Evolutionary conservation across 1,140 invertebrate genomes (phyloP).

Genomic region (Leptinotarsa lineolata): DNA sequence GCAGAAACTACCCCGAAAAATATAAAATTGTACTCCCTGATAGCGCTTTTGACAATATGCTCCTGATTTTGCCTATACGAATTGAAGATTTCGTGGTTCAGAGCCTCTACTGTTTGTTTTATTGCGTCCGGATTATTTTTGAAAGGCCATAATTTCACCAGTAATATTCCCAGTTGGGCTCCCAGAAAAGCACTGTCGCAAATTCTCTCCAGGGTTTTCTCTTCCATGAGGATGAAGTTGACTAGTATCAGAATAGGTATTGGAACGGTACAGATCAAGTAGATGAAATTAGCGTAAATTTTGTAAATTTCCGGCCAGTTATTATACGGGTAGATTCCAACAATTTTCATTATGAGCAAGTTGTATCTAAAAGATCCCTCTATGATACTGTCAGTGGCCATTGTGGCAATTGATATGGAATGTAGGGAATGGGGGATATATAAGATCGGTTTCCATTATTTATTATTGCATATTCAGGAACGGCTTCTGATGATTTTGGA

Average conservation of each 20-base stretch:
- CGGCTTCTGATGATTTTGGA: too few relatives aligned
- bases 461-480: too few relatives aligned
- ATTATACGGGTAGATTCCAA: constrained; percentile 23
- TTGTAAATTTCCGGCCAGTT: constrained; percentile 21
- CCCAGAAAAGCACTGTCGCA: constrained; percentile 21
- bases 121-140: constrained; percentile 1
- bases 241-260: constrained; percentile 13
- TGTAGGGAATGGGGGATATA: too few relatives aligned
- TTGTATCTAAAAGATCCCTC: constrained; percentile 16
- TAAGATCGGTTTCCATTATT: too few relatives aligned
- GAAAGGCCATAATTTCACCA: constrained; percentile 24
- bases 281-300: constrained; percentile 12
- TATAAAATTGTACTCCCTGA: neutral
- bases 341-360: constrained; percentile 15
- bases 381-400: neutral
- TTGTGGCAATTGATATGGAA: neutral
- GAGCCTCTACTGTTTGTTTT: constrained; percentile 14
- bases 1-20: neutral
- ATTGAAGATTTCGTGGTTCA: constrained; percentile 23
- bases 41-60: constrained; percentile 5
- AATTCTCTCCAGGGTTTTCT: constrained; percentile 13
- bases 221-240: neutral
- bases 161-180: constrained; percentile 14
- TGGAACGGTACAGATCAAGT: constrained; percentile 13
- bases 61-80: constrained; percentile 16